A percentile compares a stretch with the other conserved stretches of the same genome.
phyloP scores from a whole-genome alignment of 2,113 vertebrate genomes.

The Dipodomys spectabilis region DNA sequence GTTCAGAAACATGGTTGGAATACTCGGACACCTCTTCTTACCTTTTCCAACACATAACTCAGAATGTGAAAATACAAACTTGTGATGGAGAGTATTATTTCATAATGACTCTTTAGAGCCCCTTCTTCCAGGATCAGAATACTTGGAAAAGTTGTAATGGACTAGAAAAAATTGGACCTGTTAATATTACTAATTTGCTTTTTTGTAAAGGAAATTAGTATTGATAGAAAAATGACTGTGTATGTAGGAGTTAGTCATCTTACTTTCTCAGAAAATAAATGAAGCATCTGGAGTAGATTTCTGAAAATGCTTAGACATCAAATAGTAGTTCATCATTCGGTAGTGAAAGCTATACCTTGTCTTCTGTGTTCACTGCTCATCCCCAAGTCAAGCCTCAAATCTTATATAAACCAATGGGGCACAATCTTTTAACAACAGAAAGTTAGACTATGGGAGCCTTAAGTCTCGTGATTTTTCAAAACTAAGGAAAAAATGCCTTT shows the following conservation, averaged over 20 bases:
- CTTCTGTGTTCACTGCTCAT: neutral
- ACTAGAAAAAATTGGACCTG: neutral
- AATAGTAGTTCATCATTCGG: neutral
- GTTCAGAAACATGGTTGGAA: neutral
- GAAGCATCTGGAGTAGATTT: neutral
- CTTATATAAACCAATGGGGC: neutral
- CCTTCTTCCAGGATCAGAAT: neutral
- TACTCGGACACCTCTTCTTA: neutral
- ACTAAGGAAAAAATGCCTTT: neutral
- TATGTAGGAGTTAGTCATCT: neutral
- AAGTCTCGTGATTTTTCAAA: neutral
- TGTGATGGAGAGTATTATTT: neutral
- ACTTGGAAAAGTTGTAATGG: neutral
- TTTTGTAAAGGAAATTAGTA: conserved; percentile 3
- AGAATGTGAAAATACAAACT: neutral
- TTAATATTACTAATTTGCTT: neutral
- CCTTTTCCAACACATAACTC: neutral
- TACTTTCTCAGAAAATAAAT: neutral
- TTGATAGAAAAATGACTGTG: neutral
- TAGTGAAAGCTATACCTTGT: neutral
- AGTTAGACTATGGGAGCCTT: neutral
- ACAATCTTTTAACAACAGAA: neutral
- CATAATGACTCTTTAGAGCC: neutral
- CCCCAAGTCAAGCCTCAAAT: neutral
- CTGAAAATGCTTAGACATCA: conserved; percentile 18